phyloP scores from a whole-genome alignment of 2,888 invertebrate genomes.

The Amaurobius ferox region DNA sequence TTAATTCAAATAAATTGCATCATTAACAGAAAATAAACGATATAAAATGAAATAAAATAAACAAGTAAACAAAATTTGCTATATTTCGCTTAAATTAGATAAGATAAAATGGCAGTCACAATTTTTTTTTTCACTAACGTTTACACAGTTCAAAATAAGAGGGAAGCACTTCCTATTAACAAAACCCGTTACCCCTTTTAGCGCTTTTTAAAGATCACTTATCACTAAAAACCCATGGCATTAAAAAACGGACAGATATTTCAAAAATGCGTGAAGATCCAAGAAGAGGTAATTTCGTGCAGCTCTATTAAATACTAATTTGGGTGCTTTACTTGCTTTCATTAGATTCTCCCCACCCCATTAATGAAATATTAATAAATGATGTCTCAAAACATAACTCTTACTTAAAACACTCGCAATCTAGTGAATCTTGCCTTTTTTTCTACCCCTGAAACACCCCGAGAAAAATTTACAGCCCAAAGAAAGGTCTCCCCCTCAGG shows the following conservation, averaged over 20 bases:
- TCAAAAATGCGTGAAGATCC: not conserved
- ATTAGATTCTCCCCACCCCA: conserved; percentile 49
- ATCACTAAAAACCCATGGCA: not conserved
- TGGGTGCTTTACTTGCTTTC: conserved; percentile 19
- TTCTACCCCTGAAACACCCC: not conserved
- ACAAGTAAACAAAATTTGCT: too few relatives aligned
- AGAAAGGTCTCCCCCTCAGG: conserved; percentile 24
- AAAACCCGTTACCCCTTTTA: not conserved
- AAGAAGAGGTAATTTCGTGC: conserved; percentile 45
- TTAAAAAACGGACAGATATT: not conserved
- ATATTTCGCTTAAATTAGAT: too few relatives aligned
- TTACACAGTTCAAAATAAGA: too few relatives aligned
- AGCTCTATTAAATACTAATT: conserved; percentile 68
- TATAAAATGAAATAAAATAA: too few relatives aligned
- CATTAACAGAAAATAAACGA: too few relatives aligned
- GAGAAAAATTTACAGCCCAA: conserved; percentile 51
- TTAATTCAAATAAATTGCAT: too few relatives aligned
- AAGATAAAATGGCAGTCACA: too few relatives aligned
- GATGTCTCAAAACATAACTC: conserved; percentile 69
- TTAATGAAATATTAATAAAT: conserved; percentile 71
- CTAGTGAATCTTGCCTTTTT: conserved; percentile 9
- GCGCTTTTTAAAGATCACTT: too few relatives aligned
- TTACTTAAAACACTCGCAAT: conserved; percentile 67
- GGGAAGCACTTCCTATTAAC: too few relatives aligned
- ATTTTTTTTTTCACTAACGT: too few relatives aligned